Percentiles rank a stretch among this genome's conserved stretches.
Conservation (phyloP, 2,888 invertebrate genomes). For the Rotaria sp. region DNA sequence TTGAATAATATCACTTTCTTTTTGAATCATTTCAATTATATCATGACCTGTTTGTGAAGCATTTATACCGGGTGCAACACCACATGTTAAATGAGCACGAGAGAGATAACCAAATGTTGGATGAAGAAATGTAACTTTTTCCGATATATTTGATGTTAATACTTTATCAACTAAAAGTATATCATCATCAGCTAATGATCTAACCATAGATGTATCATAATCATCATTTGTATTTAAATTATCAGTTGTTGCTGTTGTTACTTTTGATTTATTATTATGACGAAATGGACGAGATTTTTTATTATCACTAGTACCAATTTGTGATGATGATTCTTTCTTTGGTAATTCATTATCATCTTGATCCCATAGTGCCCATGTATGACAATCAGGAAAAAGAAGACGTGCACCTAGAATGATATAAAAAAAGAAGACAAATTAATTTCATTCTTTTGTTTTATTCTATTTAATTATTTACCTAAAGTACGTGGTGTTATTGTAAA, state of each 20-base stretch:
- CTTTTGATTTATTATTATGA: background rate
- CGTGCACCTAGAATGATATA: background rate
- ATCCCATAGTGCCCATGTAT: background rate
- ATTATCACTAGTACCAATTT: background rate
- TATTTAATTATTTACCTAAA: background rate
- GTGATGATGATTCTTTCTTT: background rate
- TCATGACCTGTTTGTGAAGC: background rate
- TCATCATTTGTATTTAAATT: background rate
- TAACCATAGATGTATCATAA: background rate
- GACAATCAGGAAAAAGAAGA: background rate
- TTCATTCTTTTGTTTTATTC: background rate
- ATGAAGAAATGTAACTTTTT: background rate
- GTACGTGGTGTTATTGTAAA: constrained; percentile 24
- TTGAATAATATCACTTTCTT: background rate
- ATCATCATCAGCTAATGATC: constrained; percentile 6
- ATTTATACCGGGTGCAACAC: background rate
- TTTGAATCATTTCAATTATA: background rate
- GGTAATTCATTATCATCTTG: background rate
- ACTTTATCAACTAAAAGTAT: background rate
- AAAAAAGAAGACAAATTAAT: too few relatives aligned
- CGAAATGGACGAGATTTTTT: background rate
- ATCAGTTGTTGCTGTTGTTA: background rate
- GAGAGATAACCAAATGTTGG: constrained; percentile 20
- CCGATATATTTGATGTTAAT: background rate
- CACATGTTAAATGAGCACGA: constrained; percentile 23